These are phyloP conservation scores for Agriopis marginaria DNA, from an alignment of 2,888 invertebrate genomes.

Conservation along the genomic window DNA sequence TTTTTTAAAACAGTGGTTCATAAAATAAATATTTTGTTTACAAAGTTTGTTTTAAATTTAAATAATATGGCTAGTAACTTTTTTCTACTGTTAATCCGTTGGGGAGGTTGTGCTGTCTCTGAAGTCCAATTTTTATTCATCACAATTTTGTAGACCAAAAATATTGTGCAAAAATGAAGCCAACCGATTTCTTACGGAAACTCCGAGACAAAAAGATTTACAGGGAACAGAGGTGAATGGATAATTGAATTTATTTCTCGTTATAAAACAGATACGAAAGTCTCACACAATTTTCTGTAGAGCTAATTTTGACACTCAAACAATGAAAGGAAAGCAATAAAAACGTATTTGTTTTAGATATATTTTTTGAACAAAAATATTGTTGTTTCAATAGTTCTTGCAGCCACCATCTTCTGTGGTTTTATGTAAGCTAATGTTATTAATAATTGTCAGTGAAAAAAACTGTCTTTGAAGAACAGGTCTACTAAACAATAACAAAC, in stretches of 20 bases:
- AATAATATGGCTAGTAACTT: too few relatives aligned
- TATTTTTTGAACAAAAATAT: too few relatives aligned
- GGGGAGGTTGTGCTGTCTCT: neutral
- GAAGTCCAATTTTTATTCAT: neutral
- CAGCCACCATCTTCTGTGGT: too few relatives aligned
- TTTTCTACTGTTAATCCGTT: neutral
- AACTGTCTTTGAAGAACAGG: too few relatives aligned
- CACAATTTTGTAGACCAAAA: neutral
- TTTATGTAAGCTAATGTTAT: too few relatives aligned
- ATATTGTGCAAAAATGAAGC: slow-evolving; percentile 18
- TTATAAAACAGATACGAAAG: slow-evolving; percentile 42
- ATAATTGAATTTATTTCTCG: slow-evolving; percentile 47
- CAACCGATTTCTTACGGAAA: slow-evolving; percentile 31
- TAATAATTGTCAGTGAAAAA: too few relatives aligned
- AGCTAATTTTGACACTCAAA: slow-evolving; percentile 35
- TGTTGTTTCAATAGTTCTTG: too few relatives aligned
- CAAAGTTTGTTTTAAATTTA: too few relatives aligned
- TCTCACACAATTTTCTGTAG: slow-evolving; percentile 30
- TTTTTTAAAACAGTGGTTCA: neutral
- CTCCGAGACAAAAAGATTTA: slow-evolving; percentile 40
- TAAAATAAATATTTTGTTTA: too few relatives aligned
- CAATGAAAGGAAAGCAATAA: slow-evolving; percentile 20
- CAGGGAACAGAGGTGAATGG: slow-evolving; percentile 37
- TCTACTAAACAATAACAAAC: too few relatives aligned
- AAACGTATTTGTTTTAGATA: neutral